Conservation (phyloP, 2,888 invertebrate species). For the Brachyptera risi region DNA sequence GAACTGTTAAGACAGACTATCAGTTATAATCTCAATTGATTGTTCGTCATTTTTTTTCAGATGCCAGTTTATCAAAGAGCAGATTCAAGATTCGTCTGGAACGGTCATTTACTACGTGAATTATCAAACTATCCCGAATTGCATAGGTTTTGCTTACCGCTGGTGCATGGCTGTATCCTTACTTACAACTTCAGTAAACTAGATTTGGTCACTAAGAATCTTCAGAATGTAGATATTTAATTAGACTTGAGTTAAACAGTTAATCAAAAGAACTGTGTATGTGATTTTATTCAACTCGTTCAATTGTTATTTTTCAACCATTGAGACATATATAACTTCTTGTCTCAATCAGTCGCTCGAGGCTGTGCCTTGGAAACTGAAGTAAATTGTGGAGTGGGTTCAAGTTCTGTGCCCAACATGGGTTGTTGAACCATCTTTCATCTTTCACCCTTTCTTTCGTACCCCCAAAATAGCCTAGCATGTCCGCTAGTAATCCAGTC, state of each 20-base stretch:
- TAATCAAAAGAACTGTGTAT: neutral
- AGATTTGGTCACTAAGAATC: too few species aligned
- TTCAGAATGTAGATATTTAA: too few species aligned
- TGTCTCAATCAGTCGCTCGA: too few species aligned
- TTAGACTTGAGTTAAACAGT: neutral
- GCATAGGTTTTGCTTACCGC: slow-evolving; percentile 76
- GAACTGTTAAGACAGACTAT: too few species aligned
- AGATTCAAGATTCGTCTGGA: slow-evolving; percentile 92
- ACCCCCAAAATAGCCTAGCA: too few species aligned
- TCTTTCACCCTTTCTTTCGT: too few species aligned
- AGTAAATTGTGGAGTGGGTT: too few species aligned
- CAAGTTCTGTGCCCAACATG: too few species aligned
- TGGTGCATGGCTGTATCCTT: slow-evolving; percentile 88
- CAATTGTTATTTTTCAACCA: neutral
- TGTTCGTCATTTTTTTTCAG: slow-evolving; percentile 44
- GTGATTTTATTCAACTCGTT: neutral
- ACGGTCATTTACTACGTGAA: slow-evolving; percentile 72
- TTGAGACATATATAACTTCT: too few species aligned
- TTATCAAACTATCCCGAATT: slow-evolving; percentile 68
- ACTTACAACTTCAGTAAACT: slow-evolving; percentile 34
- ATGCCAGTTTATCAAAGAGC: slow-evolving; percentile 73
- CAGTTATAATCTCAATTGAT: neutral
- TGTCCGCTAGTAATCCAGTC: too few species aligned
- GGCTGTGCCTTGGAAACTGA: too few species aligned
- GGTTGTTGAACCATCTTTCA: too few species aligned